A percentile compares a stretch with the other conserved stretches of the same genome.
phyloP scores from a whole-genome alignment of 2,888 invertebrate genomes.

The Unio delphinus region DNA sequence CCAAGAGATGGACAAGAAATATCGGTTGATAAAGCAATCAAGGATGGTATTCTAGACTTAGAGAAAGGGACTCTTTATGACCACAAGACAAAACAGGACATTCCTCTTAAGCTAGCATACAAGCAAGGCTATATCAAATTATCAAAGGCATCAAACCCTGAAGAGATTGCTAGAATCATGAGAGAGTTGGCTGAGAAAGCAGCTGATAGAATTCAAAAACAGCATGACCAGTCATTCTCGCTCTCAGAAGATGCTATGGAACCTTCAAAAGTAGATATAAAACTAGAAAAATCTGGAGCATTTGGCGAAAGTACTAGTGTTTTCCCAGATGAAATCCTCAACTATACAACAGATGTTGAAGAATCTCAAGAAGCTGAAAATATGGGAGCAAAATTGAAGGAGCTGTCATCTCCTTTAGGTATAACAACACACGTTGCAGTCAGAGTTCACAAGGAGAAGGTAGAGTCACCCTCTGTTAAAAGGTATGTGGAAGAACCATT shows the following conservation, averaged over 20 bases:
- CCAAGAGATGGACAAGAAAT: constrained; percentile 78
- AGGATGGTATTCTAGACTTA: constrained; percentile 68
- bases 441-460: constrained; percentile 21
- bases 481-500: constrained; percentile 17
- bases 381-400: constrained; percentile 18
- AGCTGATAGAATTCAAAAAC: constrained; percentile 29
- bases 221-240: constrained; percentile 21
- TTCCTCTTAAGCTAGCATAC: constrained; percentile 88
- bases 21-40: constrained; percentile 56
- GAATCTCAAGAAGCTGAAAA: constrained; percentile 19
- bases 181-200: constrained; percentile 37
- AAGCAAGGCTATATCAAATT: constrained; percentile 77
- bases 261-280: constrained; percentile 57
- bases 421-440: constrained; percentile 25
- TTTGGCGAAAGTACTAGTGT: constrained; percentile 32
- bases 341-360: constrained; percentile 55
- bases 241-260: constrained; percentile 36
- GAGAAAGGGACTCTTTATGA: constrained; percentile 84
- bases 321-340: constrained; percentile 55
- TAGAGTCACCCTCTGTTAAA: constrained; percentile 26
- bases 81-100: constrained; percentile 83
- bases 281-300: constrained; percentile 55
- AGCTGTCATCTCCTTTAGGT: constrained; percentile 15
- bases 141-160: constrained; percentile 56
- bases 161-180: constrained; percentile 51